phyloP scores from a whole-genome alignment of 1,140 invertebrate genomes.

The Acromyrmex charruanus region DNA sequence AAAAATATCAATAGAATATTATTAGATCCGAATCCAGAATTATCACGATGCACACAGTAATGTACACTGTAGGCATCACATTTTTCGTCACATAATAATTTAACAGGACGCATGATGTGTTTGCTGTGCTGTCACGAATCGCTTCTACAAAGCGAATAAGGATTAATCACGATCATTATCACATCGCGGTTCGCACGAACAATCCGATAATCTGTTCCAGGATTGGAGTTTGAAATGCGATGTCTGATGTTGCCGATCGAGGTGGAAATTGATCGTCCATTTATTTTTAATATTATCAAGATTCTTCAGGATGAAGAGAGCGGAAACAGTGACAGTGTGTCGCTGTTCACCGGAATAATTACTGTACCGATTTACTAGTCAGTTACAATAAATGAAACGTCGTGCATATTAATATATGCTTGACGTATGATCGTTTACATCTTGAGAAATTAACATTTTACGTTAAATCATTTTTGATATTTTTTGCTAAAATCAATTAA shows the following conservation, averaged over 20 bases:
- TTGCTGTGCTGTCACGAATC: neutral
- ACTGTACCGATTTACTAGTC: slow-evolving; percentile 23
- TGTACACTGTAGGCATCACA: neutral
- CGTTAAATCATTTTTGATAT: neutral
- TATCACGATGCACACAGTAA: neutral
- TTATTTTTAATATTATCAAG: slow-evolving; percentile 65
- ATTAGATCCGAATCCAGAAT: neutral
- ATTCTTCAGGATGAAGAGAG: slow-evolving; percentile 1
- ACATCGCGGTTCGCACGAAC: neutral
- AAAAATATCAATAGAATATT: neutral
- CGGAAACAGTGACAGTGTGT: neutral
- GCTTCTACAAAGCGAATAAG: neutral
- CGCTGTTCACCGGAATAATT: slow-evolving; percentile 63
- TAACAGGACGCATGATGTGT: slow-evolving; percentile 7
- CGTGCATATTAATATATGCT: neutral
- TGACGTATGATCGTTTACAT: neutral
- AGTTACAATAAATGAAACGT: neutral
- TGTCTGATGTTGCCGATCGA: neutral
- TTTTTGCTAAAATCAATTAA: neutral
- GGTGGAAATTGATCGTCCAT: slow-evolving; percentile 66
- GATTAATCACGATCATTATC: neutral
- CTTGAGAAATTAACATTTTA: neutral
- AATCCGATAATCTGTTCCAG: slow-evolving; percentile 58
- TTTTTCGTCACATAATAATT: neutral
- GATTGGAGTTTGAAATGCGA: neutral